Percentiles rank a stretch among this genome's conserved stretches.
These are phyloP conservation scores for Pipa parva DNA, from an alignment of 2,113 vertebrate genomes.

Conservation along the genomic window DNA sequence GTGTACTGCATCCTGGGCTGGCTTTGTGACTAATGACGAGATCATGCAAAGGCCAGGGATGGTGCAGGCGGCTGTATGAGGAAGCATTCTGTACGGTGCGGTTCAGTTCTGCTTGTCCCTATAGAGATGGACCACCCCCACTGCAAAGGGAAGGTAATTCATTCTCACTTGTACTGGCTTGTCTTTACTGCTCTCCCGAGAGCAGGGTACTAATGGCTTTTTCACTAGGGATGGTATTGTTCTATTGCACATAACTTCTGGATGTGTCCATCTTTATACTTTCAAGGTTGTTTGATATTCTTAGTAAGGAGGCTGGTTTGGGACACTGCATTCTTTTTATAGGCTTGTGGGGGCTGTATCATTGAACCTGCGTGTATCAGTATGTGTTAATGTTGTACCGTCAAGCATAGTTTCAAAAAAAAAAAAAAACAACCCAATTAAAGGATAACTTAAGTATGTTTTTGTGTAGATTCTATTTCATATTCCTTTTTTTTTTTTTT, in stretches of 20 bases:
- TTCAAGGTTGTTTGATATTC: slow-evolving; percentile 41
- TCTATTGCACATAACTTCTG: slow-evolving; percentile 32
- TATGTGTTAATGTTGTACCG: background rate
- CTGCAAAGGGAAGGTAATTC: slow-evolving; percentile 36
- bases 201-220: slow-evolving; percentile 36
- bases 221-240: slow-evolving; percentile 36
- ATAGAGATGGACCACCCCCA: slow-evolving; percentile 32
- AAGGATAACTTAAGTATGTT: no score
- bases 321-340: background rate
- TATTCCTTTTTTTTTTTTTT: no score
- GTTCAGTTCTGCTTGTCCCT: slow-evolving; percentile 29
- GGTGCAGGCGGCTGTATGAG: slow-evolving; percentile 14
- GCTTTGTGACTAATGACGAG: slow-evolving; percentile 36
- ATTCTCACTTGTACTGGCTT: slow-evolving; percentile 40
- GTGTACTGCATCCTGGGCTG: slow-evolving; percentile 5
- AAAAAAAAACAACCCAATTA: no score
- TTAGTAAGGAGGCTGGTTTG: background rate
- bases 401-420: no score
- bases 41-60: slow-evolving; percentile 34
- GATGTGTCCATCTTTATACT: slow-evolving; percentile 28
- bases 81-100: slow-evolving; percentile 12
- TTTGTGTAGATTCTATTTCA: no score
- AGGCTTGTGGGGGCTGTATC: background rate
- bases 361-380: no score
- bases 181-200: slow-evolving; percentile 27